Percentiles rank a stretch among this genome's conserved stretches.
phyloP scores from a whole-genome alignment of 2,797 vertebrate species.

The Tadarida brasiliensis region DNA sequence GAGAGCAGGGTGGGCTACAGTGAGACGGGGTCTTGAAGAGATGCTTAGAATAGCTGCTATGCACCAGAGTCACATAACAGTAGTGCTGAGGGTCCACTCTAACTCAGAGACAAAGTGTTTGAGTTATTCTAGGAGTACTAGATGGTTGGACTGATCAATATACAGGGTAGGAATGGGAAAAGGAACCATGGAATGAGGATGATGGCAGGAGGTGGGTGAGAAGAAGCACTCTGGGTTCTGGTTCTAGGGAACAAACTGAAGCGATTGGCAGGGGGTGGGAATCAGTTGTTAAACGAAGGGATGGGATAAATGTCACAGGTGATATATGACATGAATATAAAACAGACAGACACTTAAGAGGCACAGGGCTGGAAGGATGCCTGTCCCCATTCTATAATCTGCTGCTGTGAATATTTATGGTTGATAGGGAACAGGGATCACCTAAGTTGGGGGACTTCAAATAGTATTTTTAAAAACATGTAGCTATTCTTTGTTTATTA shows the following conservation, averaged over 20 bases:
- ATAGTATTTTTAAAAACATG: not conserved
- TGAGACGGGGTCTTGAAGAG: not conserved
- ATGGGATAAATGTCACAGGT: not conserved
- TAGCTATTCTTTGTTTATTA: slow-evolving; percentile 21
- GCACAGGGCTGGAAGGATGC: not conserved
- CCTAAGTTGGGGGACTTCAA: not conserved
- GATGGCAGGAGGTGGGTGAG: not conserved
- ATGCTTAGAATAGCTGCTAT: not conserved
- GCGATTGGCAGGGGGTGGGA: not conserved
- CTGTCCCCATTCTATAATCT: not conserved
- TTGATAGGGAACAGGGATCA: not conserved
- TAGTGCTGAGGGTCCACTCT: not conserved
- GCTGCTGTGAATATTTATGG: not conserved
- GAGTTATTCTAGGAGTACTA: not conserved
- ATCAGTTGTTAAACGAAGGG: not conserved
- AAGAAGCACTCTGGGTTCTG: not conserved
- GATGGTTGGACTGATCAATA: not conserved
- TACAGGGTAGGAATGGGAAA: not conserved
- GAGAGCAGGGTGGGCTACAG: not conserved
- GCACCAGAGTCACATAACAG: not conserved
- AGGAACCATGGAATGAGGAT: not conserved
- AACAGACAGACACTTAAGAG: not conserved
- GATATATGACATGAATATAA: not conserved
- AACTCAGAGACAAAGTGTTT: not conserved
- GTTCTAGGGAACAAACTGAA: not conserved